Conservation (phyloP, 2,113 vertebrate genomes). For the Sceloporus tristichus region DNA sequence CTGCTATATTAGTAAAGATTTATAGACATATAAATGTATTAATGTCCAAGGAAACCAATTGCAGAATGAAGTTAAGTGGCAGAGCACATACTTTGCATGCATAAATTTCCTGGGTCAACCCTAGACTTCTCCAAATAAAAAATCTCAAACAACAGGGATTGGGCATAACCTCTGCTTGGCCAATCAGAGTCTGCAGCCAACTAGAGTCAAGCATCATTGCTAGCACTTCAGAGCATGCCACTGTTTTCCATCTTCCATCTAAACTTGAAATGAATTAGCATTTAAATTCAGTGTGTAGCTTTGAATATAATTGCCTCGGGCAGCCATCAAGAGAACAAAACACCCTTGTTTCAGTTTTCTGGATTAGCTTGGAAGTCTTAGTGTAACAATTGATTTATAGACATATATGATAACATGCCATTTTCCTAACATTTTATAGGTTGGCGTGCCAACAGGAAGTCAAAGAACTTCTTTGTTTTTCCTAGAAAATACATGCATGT, state of each 20-base stretch:
- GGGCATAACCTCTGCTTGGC: neutral
- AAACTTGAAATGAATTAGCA: conserved; percentile 37
- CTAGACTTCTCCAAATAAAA: neutral
- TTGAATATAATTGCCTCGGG: conserved; percentile 21
- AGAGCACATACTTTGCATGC: neutral
- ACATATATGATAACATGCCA: conserved; percentile 73
- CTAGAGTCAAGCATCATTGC: neutral
- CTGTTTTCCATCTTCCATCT: neutral
- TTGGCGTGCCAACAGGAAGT: conserved; percentile 62
- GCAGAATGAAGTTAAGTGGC: neutral
- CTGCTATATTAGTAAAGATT: too few species aligned
- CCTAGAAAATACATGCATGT: neutral
- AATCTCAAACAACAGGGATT: neutral
- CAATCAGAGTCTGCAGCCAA: neutral
- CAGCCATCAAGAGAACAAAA: conserved; percentile 32
- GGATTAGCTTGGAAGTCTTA: neutral
- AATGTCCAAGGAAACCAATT: neutral
- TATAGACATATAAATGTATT: too few species aligned
- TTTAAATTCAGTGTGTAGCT: conserved; percentile 14
- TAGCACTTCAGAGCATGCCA: conserved; percentile 7
- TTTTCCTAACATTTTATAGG: conserved; percentile 66
- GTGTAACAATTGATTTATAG: conserved; percentile 56
- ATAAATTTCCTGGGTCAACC: neutral
- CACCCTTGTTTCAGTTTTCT: conserved; percentile 29
- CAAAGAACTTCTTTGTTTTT: conserved; percentile 58